Evolutionary conservation across 2,113 vertebrate species (phyloP), one percentile per base, ranked within the genome.

Genomic region (Calidris pugnax): DNA sequence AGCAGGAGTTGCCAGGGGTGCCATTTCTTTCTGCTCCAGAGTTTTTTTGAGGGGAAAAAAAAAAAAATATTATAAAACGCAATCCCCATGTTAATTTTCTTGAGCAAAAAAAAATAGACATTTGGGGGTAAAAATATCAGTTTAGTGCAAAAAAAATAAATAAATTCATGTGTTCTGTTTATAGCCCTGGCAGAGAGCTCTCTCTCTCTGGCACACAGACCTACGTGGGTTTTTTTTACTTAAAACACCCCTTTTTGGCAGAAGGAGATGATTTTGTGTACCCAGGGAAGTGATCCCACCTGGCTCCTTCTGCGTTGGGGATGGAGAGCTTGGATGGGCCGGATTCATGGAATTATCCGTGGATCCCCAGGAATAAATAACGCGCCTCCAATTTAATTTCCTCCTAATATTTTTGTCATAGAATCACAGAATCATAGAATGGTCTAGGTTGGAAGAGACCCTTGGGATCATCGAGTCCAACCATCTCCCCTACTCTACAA

Each of bases 321-420:
- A 4, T 2, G 18, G 12, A 67, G 41, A 37, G 37, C 47, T 71
- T 14, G 3, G 62, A 30, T 0, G 0, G 55, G 72, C 6, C 0
- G 0, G 43, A 30, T 3, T 43, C 35, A 37, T 24, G 59, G n/a
- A 37, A 37, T 62, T 26, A 62, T 62, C 23, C n/a, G 24, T 10
- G 59, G 35, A 26, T 63, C 71, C 51, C 57, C 57, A 16, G 1
- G 10, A 47, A 9, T 28, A 17, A 18, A 37, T 59, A 28, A 21
- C 11, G 0, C 2, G n/a, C 3, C 20, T 27, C 12, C 7, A 5
- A 12, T 79, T 68, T 33, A 1, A 66, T 76, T 82, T 78, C 30
- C 55, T 60, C 71, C 2, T 0, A 0, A 1, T 41, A 23, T 77
- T 77, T 93, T 45, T 53, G 39, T 57, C 33, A n/a, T n/a, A n/a